Percentiles rank a stretch among this genome's conserved stretches.
These are phyloP conservation scores for Trichonephila clavata DNA, from an alignment of 1,140 invertebrate genomes.

Conservation along the genomic window DNA sequence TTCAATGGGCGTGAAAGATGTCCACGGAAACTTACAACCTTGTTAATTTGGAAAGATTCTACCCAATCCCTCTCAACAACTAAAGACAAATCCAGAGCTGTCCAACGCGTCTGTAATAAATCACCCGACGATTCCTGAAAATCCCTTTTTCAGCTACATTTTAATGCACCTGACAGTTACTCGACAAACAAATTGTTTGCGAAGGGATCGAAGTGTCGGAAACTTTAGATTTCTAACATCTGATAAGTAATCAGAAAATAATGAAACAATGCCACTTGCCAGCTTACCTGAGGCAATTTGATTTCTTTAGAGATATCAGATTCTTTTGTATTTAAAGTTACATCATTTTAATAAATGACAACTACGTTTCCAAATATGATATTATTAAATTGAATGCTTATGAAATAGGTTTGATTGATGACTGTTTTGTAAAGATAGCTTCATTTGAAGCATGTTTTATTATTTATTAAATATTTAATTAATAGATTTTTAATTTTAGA, in stretches of 20 bases:
- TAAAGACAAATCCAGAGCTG: not conserved
- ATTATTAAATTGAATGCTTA: no score
- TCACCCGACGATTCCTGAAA: not conserved
- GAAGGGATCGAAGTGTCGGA: not conserved
- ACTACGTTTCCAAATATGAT: no score
- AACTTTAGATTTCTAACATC: not conserved
- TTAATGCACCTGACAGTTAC: not conserved
- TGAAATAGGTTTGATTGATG: no score
- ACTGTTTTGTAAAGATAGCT: no score
- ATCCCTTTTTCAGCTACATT: not conserved
- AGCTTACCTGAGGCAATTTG: no score
- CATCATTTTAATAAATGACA: no score
- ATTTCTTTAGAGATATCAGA: no score
- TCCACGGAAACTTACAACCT: not conserved
- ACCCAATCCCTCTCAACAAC: not conserved
- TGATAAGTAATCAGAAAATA: not conserved
- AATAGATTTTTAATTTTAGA: no score
- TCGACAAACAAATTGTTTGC: not conserved
- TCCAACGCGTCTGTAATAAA: not conserved
- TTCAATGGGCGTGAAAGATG: not conserved
- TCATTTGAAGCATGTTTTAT: no score
- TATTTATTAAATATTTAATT: no score
- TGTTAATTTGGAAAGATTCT: not conserved
- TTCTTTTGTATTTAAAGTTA: no score
- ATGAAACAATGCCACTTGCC: not conserved